These are phyloP conservation scores for Oegoconia quadripuncta DNA, from an alignment of 2,888 invertebrate species.

Conservation along the genomic window DNA sequence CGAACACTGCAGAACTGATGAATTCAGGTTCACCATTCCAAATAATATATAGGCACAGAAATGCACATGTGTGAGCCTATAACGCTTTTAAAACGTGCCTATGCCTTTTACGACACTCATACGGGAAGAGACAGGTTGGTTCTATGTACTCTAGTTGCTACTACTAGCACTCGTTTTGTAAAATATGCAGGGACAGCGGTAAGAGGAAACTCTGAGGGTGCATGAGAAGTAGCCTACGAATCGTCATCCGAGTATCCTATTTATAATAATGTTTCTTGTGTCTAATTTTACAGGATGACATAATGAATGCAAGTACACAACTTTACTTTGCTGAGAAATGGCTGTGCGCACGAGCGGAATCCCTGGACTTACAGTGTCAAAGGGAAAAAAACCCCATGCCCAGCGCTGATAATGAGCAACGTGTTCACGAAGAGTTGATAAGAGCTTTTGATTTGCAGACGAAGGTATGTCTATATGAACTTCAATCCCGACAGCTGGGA, in stretches of 20 bases:
- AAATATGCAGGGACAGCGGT: too few species aligned
- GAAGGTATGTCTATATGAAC: conserved; percentile 33
- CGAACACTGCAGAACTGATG: too few species aligned
- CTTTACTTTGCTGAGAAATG: conserved; percentile 59
- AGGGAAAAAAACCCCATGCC: conserved; percentile 34
- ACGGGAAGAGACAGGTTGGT: too few species aligned
- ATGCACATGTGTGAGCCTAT: too few species aligned
- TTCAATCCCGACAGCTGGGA: neutral
- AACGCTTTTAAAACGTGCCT: too few species aligned
- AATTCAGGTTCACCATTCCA: too few species aligned
- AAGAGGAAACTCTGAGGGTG: too few species aligned
- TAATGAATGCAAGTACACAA: conserved; percentile 48
- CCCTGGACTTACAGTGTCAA: conserved; percentile 41
- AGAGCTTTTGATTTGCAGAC: conserved; percentile 54
- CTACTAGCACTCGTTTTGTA: too few species aligned
- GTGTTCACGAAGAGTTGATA: conserved; percentile 54
- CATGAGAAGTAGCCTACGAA: too few species aligned
- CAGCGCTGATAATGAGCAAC: conserved; percentile 43
- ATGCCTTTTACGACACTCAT: too few species aligned
- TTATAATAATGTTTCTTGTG: neutral
- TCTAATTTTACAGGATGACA: conserved; percentile 44
- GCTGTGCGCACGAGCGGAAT: conserved; percentile 53
- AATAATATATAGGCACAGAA: too few species aligned
- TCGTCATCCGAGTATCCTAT: neutral
- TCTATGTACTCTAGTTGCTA: too few species aligned